Base-by-base conservation (phyloP, 30 jellyfish, hydroid and myxozoan species). In the Hydractinia echinata region DNA sequence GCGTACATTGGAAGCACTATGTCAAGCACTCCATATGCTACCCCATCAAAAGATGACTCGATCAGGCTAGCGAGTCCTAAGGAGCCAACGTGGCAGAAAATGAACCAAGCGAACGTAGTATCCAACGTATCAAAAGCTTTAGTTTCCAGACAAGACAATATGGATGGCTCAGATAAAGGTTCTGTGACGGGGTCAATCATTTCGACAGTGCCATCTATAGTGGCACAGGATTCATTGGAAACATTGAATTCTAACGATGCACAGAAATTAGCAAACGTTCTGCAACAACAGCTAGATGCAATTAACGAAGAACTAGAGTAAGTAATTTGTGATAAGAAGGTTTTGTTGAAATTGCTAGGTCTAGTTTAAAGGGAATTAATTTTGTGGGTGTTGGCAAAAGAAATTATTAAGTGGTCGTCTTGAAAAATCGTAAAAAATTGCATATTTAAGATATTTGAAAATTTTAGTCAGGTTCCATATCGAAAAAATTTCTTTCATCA, bases 271-370 rank as follows among this genome's bases (percentile, higher is more conserved):
- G 96, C 96, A 51, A 89, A 82, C 67, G 88, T 89, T 16, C 60
- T 89, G 64, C 96, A 89, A 73, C 83, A 84, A 51, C 96, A 89
- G 51, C 84, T 89, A 56, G 95, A 89, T 56, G 96, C 96, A 10
- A 89, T 89, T 70, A 89, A 89, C 64, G 85, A 89, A 44, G 96
- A 89, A 64, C 74, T 89, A 51, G 96, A 89, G 96, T 89, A 73
- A 72, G 96, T 79, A 50, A 18, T 50, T 72, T 72, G 19, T 72
- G 19, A 18, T 18, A 30, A 30, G 44, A 30, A 30, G 44, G 44
- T 30, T 30, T 30, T 30, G 44, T 30, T 30, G 44, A 30, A 30
- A 30, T 30, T 30, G 44, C 44, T 30, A 30, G n/a, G n/a, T n/a
- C n/a, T n/a, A n/a, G n/a, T n/a, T n/a, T n/a, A n/a, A n/a, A n/a